phyloP scores from a whole-genome alignment of 2,113 vertebrate species.

The Falco punctatus region DNA sequence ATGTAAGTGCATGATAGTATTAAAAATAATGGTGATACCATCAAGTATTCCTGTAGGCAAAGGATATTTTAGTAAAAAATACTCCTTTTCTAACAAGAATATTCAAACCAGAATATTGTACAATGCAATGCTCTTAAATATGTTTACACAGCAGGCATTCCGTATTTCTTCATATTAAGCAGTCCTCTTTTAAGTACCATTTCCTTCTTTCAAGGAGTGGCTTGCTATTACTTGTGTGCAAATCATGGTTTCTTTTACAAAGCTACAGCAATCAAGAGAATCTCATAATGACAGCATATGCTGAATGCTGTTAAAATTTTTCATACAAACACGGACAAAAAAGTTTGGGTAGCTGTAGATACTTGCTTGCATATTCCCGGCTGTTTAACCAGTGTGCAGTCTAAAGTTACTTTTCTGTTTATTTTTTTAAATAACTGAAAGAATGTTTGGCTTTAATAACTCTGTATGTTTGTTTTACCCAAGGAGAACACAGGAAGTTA shows the following conservation, averaged over 20 bases:
- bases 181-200: not conserved
- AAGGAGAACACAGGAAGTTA: not conserved
- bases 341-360: accelerated
- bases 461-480: not conserved
- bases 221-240: constrained; percentile 4
- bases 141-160: not conserved
- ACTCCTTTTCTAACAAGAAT: not conserved
- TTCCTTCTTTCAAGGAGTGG: not conserved
- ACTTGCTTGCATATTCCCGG: not conserved
- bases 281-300: not conserved
- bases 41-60: not conserved
- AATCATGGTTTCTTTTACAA: not conserved
- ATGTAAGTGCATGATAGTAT: not conserved
- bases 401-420: not conserved
- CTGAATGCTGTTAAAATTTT: not conserved
- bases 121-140: not conserved
- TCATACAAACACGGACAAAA: not conserved
- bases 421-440: not conserved
- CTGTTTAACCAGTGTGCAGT: not conserved
- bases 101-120: not conserved
- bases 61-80: not conserved
- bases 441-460: not conserved
- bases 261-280: not conserved
- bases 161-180: not conserved
- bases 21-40: not conserved